Percentiles rank a stretch among this genome's conserved stretches.
Conservation (phyloP, 2,888 invertebrate genomes). For the Agrochola macilenta region DNA sequence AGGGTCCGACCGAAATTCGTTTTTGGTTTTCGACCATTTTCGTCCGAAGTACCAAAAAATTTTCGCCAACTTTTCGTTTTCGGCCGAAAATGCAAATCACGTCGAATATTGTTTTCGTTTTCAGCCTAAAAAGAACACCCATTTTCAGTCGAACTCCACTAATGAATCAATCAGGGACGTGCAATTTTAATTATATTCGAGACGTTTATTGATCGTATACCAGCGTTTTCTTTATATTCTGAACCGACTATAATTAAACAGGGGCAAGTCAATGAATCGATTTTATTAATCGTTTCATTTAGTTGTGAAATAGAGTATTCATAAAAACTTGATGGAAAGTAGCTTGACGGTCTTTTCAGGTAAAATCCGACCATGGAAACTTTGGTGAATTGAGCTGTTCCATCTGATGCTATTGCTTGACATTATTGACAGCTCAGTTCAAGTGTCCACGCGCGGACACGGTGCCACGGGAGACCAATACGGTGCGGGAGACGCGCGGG, state of each 20-base stretch:
- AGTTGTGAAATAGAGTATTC: no score
- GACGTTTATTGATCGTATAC: neutral
- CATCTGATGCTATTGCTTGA: neutral
- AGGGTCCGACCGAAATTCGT: no score
- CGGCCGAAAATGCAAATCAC: no score
- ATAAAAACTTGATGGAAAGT: neutral
- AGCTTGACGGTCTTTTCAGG: no score
- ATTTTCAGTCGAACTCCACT: no score
- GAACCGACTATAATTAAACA: neutral
- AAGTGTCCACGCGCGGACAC: neutral
- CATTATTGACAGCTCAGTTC: neutral
- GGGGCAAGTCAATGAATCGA: neutral
- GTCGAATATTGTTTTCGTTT: no score
- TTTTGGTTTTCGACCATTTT: no score
- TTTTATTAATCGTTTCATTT: neutral
- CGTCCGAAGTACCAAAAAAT: no score
- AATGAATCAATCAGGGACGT: conserved; percentile 8
- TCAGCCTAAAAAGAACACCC: no score
- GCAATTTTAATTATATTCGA: neutral
- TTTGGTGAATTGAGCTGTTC: neutral
- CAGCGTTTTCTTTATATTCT: neutral
- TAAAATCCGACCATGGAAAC: neutral
- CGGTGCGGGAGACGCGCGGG: neutral
- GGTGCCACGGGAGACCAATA: no score
- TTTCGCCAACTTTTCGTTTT: no score